Base-by-base conservation (phyloP, 2,113 vertebrate species). In the Scomber japonicus region DNA sequence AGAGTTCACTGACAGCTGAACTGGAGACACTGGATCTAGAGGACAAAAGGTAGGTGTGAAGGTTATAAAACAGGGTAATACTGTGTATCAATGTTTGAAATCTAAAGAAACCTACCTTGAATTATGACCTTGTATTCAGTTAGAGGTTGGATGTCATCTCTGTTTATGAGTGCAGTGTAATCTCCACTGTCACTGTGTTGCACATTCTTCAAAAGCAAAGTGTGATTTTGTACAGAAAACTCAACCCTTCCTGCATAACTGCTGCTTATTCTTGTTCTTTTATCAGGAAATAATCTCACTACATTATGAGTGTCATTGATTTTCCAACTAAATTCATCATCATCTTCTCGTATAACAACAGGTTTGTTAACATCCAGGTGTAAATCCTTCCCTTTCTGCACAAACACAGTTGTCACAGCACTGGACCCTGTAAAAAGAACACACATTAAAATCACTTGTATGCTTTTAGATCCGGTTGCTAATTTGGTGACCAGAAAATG, bases 11-110 rank as follows among this genome's bases (percentile, higher is more conserved):
- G 0, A 27, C 67, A 90, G 6, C 0, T 17, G 0, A 4, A 81
- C 81, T 45, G 74, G 61, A 75, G 88, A 78, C n/a, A 82, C 90
- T 60, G 27, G 15, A 59, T 68, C 90, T 91, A 48, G 61, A 15
- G 35, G 35, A 45, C 5, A 45, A 12, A 13, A 17, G 8, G 8
- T 2, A 40, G 35, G 9, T 40, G 35, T 40, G 35, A 40, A 1
- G 46, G 21, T 50, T 65, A 17, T 27, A 10, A 31, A 13, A 31
- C 24, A 66, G 15, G 9, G 2, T 17, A 11, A 10, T 6, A 16
- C 24, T n/a, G 11, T 44, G 17, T 16, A 40, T 40, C 19, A 46
- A 40, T 1, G 24, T 24, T 45, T 46, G 1, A 21, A 45, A 11
- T 40, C 35, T 40, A 40, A 17, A 48, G 11, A 53, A 27, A 62